Conservation (phyloP, 2,113 vertebrate genomes). For the Haplochromis burtoni region DNA sequence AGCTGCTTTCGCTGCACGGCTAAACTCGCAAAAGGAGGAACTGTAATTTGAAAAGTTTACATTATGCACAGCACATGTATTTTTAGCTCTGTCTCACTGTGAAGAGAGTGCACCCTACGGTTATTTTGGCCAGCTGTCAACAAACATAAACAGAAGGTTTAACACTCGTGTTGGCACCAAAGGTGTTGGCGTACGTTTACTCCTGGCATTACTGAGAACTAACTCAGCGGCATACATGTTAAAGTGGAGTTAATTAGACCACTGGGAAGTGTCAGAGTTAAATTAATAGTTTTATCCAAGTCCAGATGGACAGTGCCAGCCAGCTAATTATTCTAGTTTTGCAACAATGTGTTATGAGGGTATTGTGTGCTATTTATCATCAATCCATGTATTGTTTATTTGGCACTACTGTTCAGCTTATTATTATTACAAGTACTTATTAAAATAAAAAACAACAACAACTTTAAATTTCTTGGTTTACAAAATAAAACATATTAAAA, state of each 20-base stretch:
- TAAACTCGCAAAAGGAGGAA: neutral
- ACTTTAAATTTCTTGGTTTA: neutral
- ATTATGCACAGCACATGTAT: neutral
- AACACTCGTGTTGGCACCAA: neutral
- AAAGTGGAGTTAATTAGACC: conserved; percentile 25
- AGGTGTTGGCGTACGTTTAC: neutral
- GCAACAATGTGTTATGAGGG: neutral
- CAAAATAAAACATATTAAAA: neutral
- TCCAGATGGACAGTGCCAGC: conserved; percentile 15
- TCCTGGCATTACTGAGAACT: neutral
- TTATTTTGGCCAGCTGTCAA: neutral
- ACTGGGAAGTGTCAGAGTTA: conserved; percentile 25
- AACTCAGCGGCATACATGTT: conserved; percentile 1
- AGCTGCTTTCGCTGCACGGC: neutral
- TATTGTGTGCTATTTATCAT: neutral
- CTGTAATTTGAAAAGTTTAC: neutral
- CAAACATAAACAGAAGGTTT: neutral
- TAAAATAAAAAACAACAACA: neutral
- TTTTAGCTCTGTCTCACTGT: neutral
- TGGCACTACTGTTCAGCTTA: neutral
- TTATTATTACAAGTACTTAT: neutral
- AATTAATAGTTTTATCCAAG: conserved; percentile 19
- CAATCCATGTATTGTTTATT: neutral
- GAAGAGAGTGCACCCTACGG: neutral
- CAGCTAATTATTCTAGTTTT: neutral